Evolutionary conservation across 2,113 vertebrate species (phyloP).

Genomic region (Misgurnus mizolepis): DNA sequence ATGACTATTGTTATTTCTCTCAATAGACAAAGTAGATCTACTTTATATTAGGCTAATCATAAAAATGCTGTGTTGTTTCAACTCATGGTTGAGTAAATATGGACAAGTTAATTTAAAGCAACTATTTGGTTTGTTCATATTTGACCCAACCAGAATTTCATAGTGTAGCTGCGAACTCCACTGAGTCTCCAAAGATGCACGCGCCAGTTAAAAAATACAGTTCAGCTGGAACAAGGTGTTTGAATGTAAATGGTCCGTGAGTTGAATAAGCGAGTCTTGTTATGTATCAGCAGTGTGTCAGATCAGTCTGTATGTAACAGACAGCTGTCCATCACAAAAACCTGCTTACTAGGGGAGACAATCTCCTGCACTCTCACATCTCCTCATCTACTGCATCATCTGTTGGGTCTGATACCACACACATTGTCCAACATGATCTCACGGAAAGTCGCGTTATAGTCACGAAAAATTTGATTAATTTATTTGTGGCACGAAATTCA

Average conservation of each 20-base stretch:
- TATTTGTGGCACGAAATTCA: too few species aligned
- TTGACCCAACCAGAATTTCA: too few species aligned
- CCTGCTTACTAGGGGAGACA: conserved; percentile 1
- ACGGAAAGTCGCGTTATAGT: too few species aligned
- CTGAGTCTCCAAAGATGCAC: background rate
- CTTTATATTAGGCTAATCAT: too few species aligned
- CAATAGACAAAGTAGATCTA: background rate
- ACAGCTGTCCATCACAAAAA: conserved; percentile 24
- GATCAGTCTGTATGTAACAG: conserved; percentile 13
- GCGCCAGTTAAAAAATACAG: background rate
- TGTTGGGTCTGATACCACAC: background rate
- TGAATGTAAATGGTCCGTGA: background rate
- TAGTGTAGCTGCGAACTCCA: too few species aligned
- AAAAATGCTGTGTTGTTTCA: too few species aligned
- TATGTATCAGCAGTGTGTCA: conserved; percentile 22
- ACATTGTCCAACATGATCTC: too few species aligned
- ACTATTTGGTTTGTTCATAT: too few species aligned
- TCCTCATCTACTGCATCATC: background rate
- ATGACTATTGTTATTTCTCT: background rate
- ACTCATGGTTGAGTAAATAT: too few species aligned
- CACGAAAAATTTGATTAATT: too few species aligned
- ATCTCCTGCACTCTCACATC: background rate
- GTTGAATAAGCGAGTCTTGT: conserved; percentile 7
- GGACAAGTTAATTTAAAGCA: too few species aligned
- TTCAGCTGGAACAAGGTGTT: background rate